Base-by-base conservation (phyloP, 1,140 invertebrate species). In the Bactericera cockerelli region DNA sequence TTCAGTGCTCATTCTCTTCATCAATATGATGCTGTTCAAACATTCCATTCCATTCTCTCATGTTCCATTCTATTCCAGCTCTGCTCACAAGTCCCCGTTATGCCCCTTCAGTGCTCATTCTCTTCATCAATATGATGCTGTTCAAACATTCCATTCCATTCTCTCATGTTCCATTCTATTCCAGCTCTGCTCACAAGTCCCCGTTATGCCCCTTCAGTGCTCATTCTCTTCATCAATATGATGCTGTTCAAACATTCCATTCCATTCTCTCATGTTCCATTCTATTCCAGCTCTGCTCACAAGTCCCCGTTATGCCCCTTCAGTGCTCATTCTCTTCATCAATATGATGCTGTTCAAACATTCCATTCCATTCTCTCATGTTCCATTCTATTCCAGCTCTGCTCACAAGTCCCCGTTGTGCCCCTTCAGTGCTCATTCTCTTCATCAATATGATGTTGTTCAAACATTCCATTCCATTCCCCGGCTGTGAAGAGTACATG, bases 361-460 rank as follows among this genome's bases (percentile, higher is more conserved):
- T n/a, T 73, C 75, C 1, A 66, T 76, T 0, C 55, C 69, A 1
- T 28, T 38, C n/a, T 62, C 68, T n/a, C n/a, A n/a, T n/a, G n/a
- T n/a, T n/a, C n/a, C n/a, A n/a, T 31, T 62, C 61, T 60, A 71
- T 72, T 36, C 65, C 70, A 69, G 67, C 64, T 62, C 66, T 57
- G 65, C 75, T 71, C 62, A 70, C 65, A 63, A 69, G 26, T 74
- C 74, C 65, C 70, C 67, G 31, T 76, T 93, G 89, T 72, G 89
- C 90, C 8, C 90, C 90, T 1, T 89, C 87, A 0, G 84, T 94
- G 16, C 76, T 94, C 22, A 92, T 93, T 61, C 81, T 83, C 26
- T 90, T 93, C 71, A 94, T 94, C 70, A 91, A 93, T 71, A 93
- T 94, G 90, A 87, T 93, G 77, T 70, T 93, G 62, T 80, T 86